Evolutionary conservation across 92 coral and sea anemone species (phyloP).

Genomic region (Metridium senile): DNA sequence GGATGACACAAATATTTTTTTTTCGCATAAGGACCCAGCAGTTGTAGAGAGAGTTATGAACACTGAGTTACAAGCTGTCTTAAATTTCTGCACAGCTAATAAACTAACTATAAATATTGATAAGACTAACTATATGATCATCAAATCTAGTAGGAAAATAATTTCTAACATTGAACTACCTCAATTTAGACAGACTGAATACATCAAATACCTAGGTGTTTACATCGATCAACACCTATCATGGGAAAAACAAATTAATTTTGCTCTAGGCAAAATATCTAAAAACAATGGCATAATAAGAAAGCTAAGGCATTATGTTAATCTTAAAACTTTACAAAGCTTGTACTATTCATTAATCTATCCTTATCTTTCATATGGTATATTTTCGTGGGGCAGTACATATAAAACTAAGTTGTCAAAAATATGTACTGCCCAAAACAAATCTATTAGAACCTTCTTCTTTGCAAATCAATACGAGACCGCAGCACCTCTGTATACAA

Average conservation of each 20-base stretch:
- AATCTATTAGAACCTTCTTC: slow-evolving; percentile 48
- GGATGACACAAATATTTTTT: slow-evolving; percentile 56
- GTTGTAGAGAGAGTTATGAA: slow-evolving; percentile 25
- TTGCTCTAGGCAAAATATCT: slow-evolving; percentile 12
- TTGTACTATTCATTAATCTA: slow-evolving; percentile 33
- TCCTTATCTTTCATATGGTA: slow-evolving; percentile 48
- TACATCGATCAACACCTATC: slow-evolving; percentile 47
- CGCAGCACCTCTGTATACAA: slow-evolving; percentile 36
- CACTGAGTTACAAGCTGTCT: slow-evolving; percentile 33
- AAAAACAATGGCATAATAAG: slow-evolving; percentile 39
- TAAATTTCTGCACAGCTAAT: slow-evolving; percentile 39
- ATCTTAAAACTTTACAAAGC: slow-evolving; percentile 16
- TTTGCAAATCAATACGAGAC: slow-evolving; percentile 51
- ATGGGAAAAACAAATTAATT: slow-evolving; percentile 32
- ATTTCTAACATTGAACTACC: neutral
- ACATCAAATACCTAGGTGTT: slow-evolving; percentile 56
- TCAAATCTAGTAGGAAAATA: slow-evolving; percentile 32
- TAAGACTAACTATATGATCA: slow-evolving; percentile 53
- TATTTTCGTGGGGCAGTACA: slow-evolving; percentile 28
- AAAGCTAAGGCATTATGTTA: slow-evolving; percentile 35
- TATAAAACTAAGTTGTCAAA: slow-evolving; percentile 18
- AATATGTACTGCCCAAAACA: slow-evolving; percentile 47
- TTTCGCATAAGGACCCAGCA: slow-evolving; percentile 43
- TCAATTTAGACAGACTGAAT: slow-evolving; percentile 24
- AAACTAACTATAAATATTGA: slow-evolving; percentile 41